Evolutionary conservation across 1,140 invertebrate species (phyloP).

Genomic region (Magallana gigas): DNA sequence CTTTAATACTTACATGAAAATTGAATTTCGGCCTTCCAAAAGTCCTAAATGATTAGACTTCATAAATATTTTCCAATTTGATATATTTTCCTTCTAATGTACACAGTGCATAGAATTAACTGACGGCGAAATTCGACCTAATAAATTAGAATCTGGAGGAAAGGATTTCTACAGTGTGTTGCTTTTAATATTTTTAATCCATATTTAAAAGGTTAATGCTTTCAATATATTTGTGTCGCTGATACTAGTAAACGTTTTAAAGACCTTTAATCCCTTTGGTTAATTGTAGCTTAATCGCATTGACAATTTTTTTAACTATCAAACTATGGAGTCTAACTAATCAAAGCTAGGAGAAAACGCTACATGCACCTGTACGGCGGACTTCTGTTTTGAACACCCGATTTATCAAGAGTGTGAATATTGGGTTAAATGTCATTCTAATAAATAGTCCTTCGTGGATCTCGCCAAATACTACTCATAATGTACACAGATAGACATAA

Average conservation of each 20-base stretch:
- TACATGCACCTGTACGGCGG: too few relatives aligned
- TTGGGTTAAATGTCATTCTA: too few relatives aligned
- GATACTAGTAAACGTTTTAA: neutral
- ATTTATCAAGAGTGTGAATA: too few relatives aligned
- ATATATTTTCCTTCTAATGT: neutral
- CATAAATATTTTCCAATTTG: too few relatives aligned
- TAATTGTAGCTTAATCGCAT: neutral
- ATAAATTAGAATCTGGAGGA: neutral
- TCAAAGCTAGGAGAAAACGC: too few relatives aligned
- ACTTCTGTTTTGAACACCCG: too few relatives aligned
- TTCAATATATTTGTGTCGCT: constrained; percentile 11
- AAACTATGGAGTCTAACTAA: neutral
- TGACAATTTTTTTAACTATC: neutral
- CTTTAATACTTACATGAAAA: too few relatives aligned
- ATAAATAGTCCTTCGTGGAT: too few relatives aligned
- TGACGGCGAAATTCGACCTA: neutral
- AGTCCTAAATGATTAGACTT: too few relatives aligned
- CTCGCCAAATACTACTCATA: too few relatives aligned
- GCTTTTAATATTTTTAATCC: neutral
- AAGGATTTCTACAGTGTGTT: neutral
- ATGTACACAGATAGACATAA: too few relatives aligned
- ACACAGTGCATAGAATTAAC: neutral
- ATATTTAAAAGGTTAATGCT: constrained; percentile 2
- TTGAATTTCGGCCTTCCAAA: too few relatives aligned
- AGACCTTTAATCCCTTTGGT: neutral